A percentile compares a stretch with the other conserved stretches of the same genome.
phyloP scores from a whole-genome alignment of 92 coral and sea anemone species.

The Parazoanthus swiftii region DNA sequence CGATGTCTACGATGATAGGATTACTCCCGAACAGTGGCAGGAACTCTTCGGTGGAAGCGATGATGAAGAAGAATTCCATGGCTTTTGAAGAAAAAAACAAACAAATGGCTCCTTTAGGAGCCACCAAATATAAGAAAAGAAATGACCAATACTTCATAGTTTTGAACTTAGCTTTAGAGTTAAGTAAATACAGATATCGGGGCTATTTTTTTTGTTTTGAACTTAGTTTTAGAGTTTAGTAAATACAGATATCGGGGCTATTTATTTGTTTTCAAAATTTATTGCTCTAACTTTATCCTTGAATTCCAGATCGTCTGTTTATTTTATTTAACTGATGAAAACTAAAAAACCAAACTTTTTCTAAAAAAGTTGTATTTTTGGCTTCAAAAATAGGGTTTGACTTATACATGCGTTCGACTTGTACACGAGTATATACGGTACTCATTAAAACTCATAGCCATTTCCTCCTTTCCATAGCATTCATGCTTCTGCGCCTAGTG shows the following conservation, averaged over 20 bases:
- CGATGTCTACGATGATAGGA: slow-evolving; percentile 12
- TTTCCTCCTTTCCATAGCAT: background rate
- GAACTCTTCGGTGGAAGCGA: background rate
- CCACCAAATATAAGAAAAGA: slow-evolving; percentile 48
- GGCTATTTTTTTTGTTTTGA: background rate
- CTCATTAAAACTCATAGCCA: background rate
- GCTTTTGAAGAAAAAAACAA: background rate
- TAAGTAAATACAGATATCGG: no score
- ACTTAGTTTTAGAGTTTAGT: no score
- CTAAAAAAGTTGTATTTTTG: background rate
- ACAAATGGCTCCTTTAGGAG: slow-evolving; percentile 68
- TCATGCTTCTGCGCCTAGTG: background rate
- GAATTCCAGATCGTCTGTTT: slow-evolving; percentile 2
- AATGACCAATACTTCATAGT: slow-evolving; percentile 5
- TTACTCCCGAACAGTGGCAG: slow-evolving; percentile 29
- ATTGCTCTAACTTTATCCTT: slow-evolving; percentile 15
- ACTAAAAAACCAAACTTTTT: slow-evolving; percentile 5
- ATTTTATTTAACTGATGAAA: slow-evolving; percentile 6
- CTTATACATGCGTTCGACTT: no score
- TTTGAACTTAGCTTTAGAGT: background rate
- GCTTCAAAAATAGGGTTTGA: no score
- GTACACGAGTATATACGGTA: no score
- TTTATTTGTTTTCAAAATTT: background rate
- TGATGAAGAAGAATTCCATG: slow-evolving; percentile 5
- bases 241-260: background rate